phyloP scores from a whole-genome alignment of 1,140 invertebrate genomes.

The Papilio glaucus region DNA sequence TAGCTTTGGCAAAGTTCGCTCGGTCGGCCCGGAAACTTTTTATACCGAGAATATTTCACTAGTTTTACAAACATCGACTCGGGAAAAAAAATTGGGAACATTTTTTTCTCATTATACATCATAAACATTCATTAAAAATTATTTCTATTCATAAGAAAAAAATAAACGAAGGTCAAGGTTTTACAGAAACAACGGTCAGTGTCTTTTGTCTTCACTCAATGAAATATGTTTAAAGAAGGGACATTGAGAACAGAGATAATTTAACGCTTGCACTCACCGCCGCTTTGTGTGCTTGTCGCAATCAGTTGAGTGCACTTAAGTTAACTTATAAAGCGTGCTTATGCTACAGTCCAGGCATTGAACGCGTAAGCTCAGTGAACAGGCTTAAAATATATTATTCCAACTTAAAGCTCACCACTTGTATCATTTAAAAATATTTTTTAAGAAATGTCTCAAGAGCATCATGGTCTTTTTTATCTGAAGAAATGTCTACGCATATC shows the following conservation, averaged over 20 bases:
- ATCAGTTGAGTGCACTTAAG: slow-evolving; percentile 26
- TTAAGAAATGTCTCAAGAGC: too few relatives aligned
- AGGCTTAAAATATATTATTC: slow-evolving; percentile 10
- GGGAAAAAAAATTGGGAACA: background rate
- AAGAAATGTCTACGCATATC: too few relatives aligned
- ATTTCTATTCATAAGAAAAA: too few relatives aligned
- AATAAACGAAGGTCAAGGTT: background rate
- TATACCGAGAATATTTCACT: slow-evolving; percentile 16
- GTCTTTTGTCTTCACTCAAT: background rate
- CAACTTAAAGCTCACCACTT: background rate
- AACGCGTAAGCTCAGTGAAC: background rate
- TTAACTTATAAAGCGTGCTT: slow-evolving; percentile 22
- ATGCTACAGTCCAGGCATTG: background rate
- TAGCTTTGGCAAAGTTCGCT: slow-evolving; percentile 24
- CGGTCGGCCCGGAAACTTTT: background rate
- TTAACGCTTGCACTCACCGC: slow-evolving; percentile 13
- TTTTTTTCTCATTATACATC: background rate
- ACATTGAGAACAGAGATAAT: background rate
- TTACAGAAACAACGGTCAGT: background rate
- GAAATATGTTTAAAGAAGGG: background rate
- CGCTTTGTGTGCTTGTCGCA: slow-evolving; percentile 22
- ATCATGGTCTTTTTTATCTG: too few relatives aligned
- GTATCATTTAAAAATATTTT: background rate
- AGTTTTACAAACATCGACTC: slow-evolving; percentile 11
- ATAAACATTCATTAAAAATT: background rate